A percentile compares a stretch with the other conserved stretches of the same genome.
These are phyloP conservation scores for Hybos culiciformis DNA, from an alignment of 2,888 invertebrate genomes.

Conservation along the genomic window DNA sequence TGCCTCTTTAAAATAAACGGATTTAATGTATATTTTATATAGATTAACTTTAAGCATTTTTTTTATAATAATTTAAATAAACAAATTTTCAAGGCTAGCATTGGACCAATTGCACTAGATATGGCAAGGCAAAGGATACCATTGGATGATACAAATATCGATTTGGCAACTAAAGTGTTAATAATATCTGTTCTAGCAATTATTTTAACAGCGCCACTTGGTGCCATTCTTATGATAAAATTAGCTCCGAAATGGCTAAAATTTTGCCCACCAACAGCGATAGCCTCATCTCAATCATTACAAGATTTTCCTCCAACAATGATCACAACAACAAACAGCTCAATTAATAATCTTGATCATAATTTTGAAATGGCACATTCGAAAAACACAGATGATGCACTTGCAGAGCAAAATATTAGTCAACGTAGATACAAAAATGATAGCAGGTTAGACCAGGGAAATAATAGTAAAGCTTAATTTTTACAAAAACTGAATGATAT, in stretches of 20 bases:
- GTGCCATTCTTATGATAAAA: conserved; percentile 36
- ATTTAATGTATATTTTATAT: background rate
- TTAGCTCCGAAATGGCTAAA: conserved; percentile 32
- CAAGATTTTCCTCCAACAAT: conserved; percentile 5
- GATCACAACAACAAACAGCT: background rate
- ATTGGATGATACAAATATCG: conserved; percentile 22
- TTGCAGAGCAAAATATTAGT: too few relatives aligned
- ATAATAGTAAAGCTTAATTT: too few relatives aligned
- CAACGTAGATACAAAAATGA: too few relatives aligned
- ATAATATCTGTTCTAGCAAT: conserved; percentile 41
- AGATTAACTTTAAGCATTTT: background rate
- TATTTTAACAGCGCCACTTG: conserved; percentile 43
- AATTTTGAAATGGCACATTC: too few relatives aligned
- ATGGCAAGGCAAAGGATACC: conserved; percentile 36
- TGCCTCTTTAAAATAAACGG: too few relatives aligned
- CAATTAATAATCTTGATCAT: too few relatives aligned
- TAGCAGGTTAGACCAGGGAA: too few relatives aligned
- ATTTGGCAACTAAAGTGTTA: conserved; percentile 37
- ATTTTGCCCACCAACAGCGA: conserved; percentile 16
- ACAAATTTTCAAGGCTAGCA: conserved; percentile 44
- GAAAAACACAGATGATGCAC: too few relatives aligned
- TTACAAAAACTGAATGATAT: too few relatives aligned
- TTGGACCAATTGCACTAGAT: conserved; percentile 49
- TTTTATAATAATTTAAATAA: too few relatives aligned
- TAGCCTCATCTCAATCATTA: conserved; percentile 8